Percentiles rank a stretch among this genome's conserved stretches.
Conservation (phyloP, 2,797 vertebrate species). For the Buceros bicornis region DNA sequence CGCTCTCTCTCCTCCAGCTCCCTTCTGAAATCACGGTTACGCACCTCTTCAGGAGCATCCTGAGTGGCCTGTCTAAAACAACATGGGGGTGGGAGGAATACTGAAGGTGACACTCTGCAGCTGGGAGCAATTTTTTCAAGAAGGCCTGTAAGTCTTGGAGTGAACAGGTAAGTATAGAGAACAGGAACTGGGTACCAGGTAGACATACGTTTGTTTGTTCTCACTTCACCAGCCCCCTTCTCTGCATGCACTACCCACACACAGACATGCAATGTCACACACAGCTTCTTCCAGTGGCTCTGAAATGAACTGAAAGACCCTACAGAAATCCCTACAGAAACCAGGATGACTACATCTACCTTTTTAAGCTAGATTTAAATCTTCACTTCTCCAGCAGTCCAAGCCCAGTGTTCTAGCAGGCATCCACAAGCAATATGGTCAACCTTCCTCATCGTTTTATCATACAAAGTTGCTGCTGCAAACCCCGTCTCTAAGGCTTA, state of each 20-base stretch:
- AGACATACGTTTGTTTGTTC: rapidly evolving
- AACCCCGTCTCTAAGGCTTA: not conserved
- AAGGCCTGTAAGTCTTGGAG: not conserved
- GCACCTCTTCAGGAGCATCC: constrained; percentile 96
- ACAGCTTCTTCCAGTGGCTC: not conserved
- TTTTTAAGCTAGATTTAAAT: not conserved
- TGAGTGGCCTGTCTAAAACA: constrained; percentile 91
- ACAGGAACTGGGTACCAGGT: not conserved
- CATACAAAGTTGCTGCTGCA: not conserved
- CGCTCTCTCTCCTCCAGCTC: constrained; percentile 96
- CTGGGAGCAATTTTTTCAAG: not conserved
- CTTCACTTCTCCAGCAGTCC: not conserved
- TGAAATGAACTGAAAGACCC: not conserved
- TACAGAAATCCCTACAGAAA: not conserved
- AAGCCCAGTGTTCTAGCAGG: not conserved
- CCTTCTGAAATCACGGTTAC: constrained; percentile 95
- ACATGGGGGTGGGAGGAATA: rapidly evolving
- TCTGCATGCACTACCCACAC: rapidly evolving
- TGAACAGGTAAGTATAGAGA: not conserved
- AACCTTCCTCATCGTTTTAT: not conserved
- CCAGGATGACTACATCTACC: not conserved
- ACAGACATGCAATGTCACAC: rapidly evolving
- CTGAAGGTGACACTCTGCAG: not conserved
- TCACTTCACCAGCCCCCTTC: not conserved
- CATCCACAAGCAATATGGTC: not conserved